These are phyloP conservation scores for Circaetus cinerascens DNA, from an alignment of 2,113 vertebrate genomes.

Conservation along the genomic window DNA sequence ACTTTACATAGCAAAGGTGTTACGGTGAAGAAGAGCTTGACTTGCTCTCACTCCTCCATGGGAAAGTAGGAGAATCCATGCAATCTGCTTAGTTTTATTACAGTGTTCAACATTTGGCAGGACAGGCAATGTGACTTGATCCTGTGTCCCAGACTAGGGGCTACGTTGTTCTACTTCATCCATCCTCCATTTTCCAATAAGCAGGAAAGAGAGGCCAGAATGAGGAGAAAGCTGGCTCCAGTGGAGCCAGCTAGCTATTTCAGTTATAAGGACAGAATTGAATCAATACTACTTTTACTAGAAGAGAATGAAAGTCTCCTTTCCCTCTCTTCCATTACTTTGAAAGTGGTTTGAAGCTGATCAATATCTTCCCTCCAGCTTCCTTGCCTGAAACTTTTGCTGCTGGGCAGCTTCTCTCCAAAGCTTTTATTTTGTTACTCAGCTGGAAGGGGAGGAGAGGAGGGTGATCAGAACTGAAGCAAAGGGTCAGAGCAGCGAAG, in stretches of 20 bases:
- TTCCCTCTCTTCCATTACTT: not conserved
- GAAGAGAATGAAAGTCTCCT: not conserved
- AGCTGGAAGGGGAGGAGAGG: not conserved
- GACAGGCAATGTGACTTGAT: not conserved
- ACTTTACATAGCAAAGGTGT: not conserved
- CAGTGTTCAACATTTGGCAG: not conserved
- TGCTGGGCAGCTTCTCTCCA: not conserved
- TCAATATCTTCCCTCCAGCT: not conserved
- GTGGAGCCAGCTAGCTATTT: not conserved
- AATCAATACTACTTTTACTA: constrained; percentile 7
- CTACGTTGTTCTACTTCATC: not conserved
- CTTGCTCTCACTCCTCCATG: not conserved
- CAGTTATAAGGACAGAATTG: not conserved
- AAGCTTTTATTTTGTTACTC: not conserved
- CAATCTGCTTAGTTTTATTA: not conserved
- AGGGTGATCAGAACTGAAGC: not conserved
- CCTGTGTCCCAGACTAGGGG: not conserved
- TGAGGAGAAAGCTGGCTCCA: not conserved
- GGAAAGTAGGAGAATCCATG: not conserved
- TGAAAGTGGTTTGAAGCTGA: not conserved
- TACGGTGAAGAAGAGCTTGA: not conserved
- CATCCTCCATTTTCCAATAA: not conserved
- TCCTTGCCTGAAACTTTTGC: not conserved
- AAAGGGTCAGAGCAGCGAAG: not conserved
- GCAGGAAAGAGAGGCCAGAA: not conserved